Evolutionary conservation across 2,113 vertebrate species (phyloP).

Genomic region (Emydura subglobosa): DNA sequence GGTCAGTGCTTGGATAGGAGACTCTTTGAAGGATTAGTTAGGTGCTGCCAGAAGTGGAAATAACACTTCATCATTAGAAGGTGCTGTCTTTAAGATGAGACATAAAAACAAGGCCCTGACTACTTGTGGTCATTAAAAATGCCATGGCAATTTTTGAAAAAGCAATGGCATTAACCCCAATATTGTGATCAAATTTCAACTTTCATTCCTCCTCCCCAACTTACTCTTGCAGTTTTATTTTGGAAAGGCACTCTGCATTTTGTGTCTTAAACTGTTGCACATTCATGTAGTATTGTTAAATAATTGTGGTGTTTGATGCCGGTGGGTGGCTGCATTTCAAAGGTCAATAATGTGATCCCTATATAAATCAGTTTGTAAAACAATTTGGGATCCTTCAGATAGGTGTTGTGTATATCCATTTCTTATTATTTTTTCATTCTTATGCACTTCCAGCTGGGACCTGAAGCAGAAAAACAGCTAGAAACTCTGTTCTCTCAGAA

Average conservation of each 20-base stretch:
- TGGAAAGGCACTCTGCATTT: conserved; percentile 4
- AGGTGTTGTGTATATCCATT: neutral
- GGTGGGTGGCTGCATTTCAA: conserved; percentile 26
- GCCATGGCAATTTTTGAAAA: neutral
- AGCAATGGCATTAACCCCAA: neutral
- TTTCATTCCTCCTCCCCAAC: neutral
- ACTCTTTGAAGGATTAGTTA: neutral
- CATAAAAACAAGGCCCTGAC: neutral
- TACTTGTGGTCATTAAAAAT: neutral
- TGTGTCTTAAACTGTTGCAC: conserved; percentile 23
- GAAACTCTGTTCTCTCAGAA: neutral
- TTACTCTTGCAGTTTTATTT: conserved; percentile 2
- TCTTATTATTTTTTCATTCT: conserved; percentile 40
- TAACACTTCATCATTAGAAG: fast-evolving
- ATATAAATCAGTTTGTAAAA: conserved; percentile 50
- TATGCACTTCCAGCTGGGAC: conserved; percentile 28
- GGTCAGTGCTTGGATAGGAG: neutral
- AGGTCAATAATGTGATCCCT: conserved; percentile 45
- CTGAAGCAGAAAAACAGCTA: neutral
- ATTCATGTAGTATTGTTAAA: conserved; percentile 44
- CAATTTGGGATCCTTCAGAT: conserved; percentile 20
- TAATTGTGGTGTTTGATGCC: conserved; percentile 8
- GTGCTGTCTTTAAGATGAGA: neutral
- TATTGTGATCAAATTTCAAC: neutral
- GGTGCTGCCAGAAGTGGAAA: neutral